phyloP scores from a whole-genome alignment of 2,113 vertebrate genomes.

The Stegastes partitus region DNA sequence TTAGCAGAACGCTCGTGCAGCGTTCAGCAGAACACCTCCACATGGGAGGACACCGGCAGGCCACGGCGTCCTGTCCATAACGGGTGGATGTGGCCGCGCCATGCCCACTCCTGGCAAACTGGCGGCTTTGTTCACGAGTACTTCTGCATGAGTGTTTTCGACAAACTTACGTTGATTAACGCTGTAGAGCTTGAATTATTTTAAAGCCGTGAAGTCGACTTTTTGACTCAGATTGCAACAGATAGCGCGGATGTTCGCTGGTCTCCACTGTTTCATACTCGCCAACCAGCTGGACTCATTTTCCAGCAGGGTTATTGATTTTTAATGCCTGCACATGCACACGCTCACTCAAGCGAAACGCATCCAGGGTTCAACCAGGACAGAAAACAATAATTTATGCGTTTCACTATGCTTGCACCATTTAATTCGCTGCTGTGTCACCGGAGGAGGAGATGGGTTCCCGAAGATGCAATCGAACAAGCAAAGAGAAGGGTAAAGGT shows the following conservation, averaged over 20 bases:
- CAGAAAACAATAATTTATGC: neutral
- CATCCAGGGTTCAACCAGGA: neutral
- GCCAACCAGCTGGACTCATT: slow-evolving; percentile 15
- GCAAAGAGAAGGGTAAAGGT: slow-evolving; percentile 3
- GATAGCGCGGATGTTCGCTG: slow-evolving; percentile 2
- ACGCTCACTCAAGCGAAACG: neutral
- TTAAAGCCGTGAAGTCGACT: neutral
- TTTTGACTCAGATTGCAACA: neutral
- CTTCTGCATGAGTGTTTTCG: neutral
- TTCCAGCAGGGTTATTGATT: slow-evolving; percentile 48
- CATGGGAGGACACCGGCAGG: neutral
- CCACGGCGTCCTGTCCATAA: neutral
- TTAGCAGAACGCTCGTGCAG: slow-evolving; percentile 10
- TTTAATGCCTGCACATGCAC: neutral
- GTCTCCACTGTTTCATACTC: slow-evolving; percentile 8
- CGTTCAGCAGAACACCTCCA: slow-evolving; percentile 1
- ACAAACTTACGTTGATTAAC: neutral
- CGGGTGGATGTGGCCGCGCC: neutral
- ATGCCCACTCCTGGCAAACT: slow-evolving; percentile 11
- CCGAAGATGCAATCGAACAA: slow-evolving; percentile 9
- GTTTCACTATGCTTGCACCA: neutral
- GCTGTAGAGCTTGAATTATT: neutral
- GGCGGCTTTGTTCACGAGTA: neutral
- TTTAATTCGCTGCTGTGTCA: slow-evolving; percentile 15
- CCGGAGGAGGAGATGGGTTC: slow-evolving; percentile 10